Percentiles rank a stretch among this genome's conserved stretches.
Evolutionary conservation across 2,113 vertebrate genomes (phyloP).

Genomic region (Chaetorhynchus papuensis): DNA sequence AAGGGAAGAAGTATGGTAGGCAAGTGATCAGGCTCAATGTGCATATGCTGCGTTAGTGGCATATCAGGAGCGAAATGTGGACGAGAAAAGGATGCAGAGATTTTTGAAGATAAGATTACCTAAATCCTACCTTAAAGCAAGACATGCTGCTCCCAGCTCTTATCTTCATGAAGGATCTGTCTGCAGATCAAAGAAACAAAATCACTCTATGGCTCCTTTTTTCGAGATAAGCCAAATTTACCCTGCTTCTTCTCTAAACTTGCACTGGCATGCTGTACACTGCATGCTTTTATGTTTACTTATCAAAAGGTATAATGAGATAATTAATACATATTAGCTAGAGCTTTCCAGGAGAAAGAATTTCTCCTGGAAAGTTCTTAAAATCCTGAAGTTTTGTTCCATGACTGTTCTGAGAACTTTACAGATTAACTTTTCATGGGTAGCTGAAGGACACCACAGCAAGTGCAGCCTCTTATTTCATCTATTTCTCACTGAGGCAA

Average conservation of each 20-base stretch:
- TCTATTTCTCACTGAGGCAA: not conserved
- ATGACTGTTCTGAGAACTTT: not conserved
- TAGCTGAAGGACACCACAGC: not conserved
- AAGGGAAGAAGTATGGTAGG: not conserved
- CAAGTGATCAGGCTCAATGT: not conserved
- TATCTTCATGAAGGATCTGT: not conserved
- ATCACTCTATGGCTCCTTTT: not conserved
- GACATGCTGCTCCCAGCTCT: not conserved
- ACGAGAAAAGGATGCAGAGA: not conserved
- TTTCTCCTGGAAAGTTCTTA: not conserved
- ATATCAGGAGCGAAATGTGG: not conserved
- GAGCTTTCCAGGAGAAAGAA: not conserved
- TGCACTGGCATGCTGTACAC: not conserved
- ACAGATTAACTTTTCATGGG: not conserved
- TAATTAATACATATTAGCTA: not conserved
- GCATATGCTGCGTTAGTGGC: not conserved
- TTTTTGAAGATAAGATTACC: not conserved
- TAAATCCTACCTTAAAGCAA: conserved; percentile 2
- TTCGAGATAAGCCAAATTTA: conserved; percentile 12
- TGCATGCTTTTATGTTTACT: not conserved
- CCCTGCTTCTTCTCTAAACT: not conserved
- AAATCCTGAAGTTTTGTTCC: not conserved
- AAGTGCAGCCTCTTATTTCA: not conserved
- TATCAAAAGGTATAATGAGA: not conserved
- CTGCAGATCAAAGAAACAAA: conserved; percentile 14